A percentile compares a stretch with the other conserved stretches of the same genome.
phyloP scores from a whole-genome alignment of 2,888 invertebrate genomes.

The Euplagia quadripunctaria region DNA sequence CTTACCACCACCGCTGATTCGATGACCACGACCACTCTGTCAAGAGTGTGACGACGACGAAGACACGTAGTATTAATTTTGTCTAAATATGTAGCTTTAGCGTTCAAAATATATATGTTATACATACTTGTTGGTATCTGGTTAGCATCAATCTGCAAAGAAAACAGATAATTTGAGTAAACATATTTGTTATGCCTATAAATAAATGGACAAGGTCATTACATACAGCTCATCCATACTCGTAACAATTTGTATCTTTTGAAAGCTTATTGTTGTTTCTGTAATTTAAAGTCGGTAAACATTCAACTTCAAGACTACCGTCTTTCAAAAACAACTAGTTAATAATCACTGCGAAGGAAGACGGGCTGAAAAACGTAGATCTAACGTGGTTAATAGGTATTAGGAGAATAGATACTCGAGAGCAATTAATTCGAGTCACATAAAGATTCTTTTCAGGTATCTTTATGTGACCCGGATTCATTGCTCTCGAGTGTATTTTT shows the following conservation, averaged over 20 bases:
- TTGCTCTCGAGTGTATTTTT: too few species aligned
- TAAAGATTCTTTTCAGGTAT: too few species aligned
- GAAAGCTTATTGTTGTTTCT: background rate
- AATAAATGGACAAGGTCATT: background rate
- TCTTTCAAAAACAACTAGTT: background rate
- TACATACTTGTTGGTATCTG: constrained; percentile 37
- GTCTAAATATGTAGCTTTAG: background rate
- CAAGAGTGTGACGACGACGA: too few species aligned
- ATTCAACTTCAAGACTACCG: background rate
- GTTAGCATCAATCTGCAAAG: constrained; percentile 40
- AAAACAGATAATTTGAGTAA: constrained; percentile 15
- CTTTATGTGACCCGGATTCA: too few species aligned
- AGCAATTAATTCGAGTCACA: too few species aligned
- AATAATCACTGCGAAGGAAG: too few species aligned
- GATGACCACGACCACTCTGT: too few species aligned
- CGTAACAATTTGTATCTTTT: background rate
- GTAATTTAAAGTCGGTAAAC: background rate
- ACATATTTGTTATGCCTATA: background rate
- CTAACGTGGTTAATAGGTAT: too few species aligned
- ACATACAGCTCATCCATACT: background rate
- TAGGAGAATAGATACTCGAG: too few species aligned
- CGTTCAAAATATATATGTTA: constrained; percentile 1
- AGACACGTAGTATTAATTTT: background rate
- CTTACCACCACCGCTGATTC: too few species aligned
- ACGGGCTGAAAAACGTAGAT: too few species aligned